phyloP scores from a whole-genome alignment of 2,797 vertebrate species.

The Anomalospiza imberbis region DNA sequence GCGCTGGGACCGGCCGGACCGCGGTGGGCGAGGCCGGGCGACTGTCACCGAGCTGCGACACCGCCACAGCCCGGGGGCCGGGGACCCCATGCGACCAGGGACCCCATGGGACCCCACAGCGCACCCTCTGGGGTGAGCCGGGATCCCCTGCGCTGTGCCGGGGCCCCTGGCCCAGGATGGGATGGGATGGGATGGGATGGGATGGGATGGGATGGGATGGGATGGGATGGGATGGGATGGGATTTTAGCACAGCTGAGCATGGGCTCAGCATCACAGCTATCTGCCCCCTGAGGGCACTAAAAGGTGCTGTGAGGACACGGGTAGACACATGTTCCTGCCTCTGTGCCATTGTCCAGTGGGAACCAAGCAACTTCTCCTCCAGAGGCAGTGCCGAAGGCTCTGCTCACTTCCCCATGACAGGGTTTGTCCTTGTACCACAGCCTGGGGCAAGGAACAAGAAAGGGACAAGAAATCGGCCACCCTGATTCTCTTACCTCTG shows the following conservation, averaged over 20 bases:
- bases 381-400: background rate
- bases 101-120: background rate
- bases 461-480: background rate
- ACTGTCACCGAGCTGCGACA: background rate
- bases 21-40: background rate
- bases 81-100: background rate
- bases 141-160: background rate
- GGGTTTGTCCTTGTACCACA: background rate
- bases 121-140: accelerated
- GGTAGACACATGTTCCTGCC: background rate
- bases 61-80: background rate
- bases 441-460: background rate
- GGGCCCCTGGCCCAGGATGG: background rate
- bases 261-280: background rate
- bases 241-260: background rate
- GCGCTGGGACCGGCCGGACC: background rate
- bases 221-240: background rate
- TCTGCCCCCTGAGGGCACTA: background rate
- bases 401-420: accelerated
- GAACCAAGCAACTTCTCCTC: background rate
- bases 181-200: too few species aligned
- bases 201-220: too few species aligned
- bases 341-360: background rate
- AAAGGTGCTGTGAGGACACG: accelerated
- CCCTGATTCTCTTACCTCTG: background rate